Base-by-base conservation (phyloP, 2,113 vertebrate species). In the Saccopteryx leptura region DNA sequence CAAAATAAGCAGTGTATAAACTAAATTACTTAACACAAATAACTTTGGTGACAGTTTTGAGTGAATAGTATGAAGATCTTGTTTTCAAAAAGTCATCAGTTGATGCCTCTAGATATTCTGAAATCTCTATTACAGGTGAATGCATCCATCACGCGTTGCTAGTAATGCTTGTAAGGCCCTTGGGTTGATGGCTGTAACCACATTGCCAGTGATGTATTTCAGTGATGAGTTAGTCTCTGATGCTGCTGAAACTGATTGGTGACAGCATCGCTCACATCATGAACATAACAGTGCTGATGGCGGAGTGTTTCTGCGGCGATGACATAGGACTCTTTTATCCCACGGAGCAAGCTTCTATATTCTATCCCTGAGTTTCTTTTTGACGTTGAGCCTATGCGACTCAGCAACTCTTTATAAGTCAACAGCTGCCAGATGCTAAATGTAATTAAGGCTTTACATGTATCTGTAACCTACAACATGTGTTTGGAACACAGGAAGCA, bases 371-470 rank as follows among this genome's bases (percentile, higher is more conserved):
- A 96, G 94, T 97, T 98, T 96, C n/a, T 93, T 94, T 96, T 89
- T 98, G 91, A 98, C 89, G 87, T 94, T 90, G 85, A 97, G 85
- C 97, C 96, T 97, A 79, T 95, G 69, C 95, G 95, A 97, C 94
- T 97, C 94, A 96, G 91, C 93, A 90, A 93, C 90, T 94, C 96
- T 97, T 97, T 98, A 74, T 90, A 97, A 98, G 95, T 98, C 96
- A 98, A 97, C 97, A 98, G 95, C 98, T 98, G 98, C 98, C 97
- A 98, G 98, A 97, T 98, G 93, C 94, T 98, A 89, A 93, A 72
- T 72, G 82, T 95, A 95, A 97, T 97, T 96, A 98, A 97, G 75
- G 94, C 93, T 98, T 92, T 97, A 93, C 96, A 46, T 85, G 94
- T 96, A 79, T 96, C 92, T 93, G 93, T 92, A 95, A 97, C 96